A percentile compares a stretch with the other conserved stretches of the same genome.
Evolutionary conservation across 2,797 vertebrate genomes (phyloP).

Genomic region (Micropoecilia bifurca): DNA sequence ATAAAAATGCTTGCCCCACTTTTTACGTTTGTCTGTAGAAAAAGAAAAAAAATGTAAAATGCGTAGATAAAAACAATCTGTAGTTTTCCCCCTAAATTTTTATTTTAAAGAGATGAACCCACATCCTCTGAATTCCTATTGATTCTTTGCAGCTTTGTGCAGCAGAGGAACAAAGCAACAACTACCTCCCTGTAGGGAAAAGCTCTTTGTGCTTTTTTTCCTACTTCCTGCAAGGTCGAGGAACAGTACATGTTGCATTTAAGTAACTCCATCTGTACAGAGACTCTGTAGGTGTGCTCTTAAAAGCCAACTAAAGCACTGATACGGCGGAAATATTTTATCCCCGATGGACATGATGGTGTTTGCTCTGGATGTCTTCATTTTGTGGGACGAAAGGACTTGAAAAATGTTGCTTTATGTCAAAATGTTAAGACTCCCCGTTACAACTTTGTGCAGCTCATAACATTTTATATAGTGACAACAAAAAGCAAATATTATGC

Average conservation of each 20-base stretch:
- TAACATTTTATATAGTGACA: neutral
- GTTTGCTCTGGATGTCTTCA: conserved; percentile 1
- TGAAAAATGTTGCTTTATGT: neutral
- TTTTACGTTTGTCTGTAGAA: neutral
- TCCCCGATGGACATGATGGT: neutral
- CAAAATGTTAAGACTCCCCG: neutral
- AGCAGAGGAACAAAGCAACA: conserved; percentile 44
- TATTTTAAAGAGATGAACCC: conserved; percentile 28
- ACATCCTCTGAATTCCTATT: conserved; percentile 5
- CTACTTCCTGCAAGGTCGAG: conserved; percentile 38
- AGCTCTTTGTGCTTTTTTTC: conserved; percentile 45
- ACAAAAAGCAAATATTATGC: neutral
- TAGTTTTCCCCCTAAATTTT: neutral
- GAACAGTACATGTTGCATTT: conserved; percentile 35
- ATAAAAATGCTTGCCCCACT: neutral
- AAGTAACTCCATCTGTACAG: conserved; percentile 34
- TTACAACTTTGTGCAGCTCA: neutral
- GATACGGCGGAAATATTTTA: conserved; percentile 21
- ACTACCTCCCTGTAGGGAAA: conserved; percentile 44
- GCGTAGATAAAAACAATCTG: neutral
- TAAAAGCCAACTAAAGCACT: conserved; percentile 37
- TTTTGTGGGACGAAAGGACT: neutral
- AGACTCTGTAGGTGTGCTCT: conserved; percentile 43
- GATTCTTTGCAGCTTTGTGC: conserved; percentile 34
- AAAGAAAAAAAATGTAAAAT: neutral